These are phyloP conservation scores for Rhinoptilus africanus DNA, from an alignment of 2,113 vertebrate species.

Conservation along the genomic window DNA sequence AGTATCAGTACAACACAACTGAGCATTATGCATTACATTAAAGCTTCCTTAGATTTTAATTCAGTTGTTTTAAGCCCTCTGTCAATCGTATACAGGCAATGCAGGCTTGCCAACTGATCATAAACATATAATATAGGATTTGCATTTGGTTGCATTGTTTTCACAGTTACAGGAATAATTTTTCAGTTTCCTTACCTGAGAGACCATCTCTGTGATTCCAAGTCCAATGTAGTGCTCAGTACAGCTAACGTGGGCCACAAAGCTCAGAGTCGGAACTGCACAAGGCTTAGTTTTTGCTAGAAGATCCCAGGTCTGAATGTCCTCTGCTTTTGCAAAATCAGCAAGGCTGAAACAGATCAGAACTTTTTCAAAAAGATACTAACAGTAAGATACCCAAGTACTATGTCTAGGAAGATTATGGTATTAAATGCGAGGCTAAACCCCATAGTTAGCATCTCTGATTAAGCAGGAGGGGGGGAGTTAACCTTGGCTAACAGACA, in stretches of 20 bases:
- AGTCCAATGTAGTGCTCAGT: not conserved
- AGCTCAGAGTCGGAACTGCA: not conserved
- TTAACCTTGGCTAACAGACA: not conserved
- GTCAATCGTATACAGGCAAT: not conserved
- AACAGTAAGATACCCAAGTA: not conserved
- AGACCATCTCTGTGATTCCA: not conserved
- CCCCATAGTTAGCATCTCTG: not conserved
- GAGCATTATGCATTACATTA: not conserved
- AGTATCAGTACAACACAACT: not conserved
- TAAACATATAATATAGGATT: not conserved
- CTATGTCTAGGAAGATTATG: not conserved
- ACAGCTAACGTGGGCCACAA: rapidly evolving
- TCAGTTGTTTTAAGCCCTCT: not conserved
- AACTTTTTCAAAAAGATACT: not conserved
- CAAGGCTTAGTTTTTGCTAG: not conserved
- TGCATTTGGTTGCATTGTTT: not conserved
- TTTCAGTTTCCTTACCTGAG: not conserved
- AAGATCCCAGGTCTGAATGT: not conserved
- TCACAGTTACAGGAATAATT: not conserved
- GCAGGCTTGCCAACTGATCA: not conserved
- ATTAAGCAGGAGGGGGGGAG: not conserved
- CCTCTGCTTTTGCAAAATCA: not conserved
- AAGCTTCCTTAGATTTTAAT: not conserved
- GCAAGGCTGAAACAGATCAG: not conserved
- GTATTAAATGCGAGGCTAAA: not conserved